phyloP scores from a whole-genome alignment of 2,113 vertebrate genomes.

The Lanius ludovicianus region DNA sequence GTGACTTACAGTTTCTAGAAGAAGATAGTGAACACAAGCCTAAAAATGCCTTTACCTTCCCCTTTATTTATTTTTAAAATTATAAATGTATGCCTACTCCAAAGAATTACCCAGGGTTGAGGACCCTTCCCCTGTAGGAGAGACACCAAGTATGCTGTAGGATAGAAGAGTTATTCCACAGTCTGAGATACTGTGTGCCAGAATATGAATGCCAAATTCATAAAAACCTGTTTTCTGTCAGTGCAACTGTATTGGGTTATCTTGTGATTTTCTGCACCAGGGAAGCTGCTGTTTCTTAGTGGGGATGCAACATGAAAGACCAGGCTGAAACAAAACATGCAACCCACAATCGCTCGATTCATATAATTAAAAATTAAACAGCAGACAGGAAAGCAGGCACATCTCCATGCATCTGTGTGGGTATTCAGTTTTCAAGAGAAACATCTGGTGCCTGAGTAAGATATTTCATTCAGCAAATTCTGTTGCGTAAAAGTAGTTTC shows the following conservation, averaged over 20 bases:
- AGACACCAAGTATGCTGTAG: not conserved
- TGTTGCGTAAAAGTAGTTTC: not conserved
- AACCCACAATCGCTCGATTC: not conserved
- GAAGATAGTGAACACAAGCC: not conserved
- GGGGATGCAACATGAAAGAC: not conserved
- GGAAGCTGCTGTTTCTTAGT: not conserved
- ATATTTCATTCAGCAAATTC: slow-evolving; percentile 8
- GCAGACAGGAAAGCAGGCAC: not conserved
- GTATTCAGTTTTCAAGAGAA: slow-evolving; percentile 4
- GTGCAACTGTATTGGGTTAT: not conserved
- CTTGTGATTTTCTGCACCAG: not conserved
- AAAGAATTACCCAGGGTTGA: not conserved
- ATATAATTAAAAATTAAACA: slow-evolving; percentile 35
- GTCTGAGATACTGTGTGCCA: not conserved
- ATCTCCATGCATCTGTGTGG: not conserved
- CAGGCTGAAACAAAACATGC: not conserved
- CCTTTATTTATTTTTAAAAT: not conserved
- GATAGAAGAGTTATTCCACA: not conserved
- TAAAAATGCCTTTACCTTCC: not conserved
- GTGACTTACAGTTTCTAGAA: not conserved
- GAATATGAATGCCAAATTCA: not conserved
- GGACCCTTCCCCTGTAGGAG: not conserved
- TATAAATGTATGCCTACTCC: not conserved
- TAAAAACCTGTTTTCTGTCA: not conserved
- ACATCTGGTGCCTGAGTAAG: slow-evolving; percentile 19